Conservation (phyloP, 2,888 invertebrate genomes). For the Dione juno region DNA sequence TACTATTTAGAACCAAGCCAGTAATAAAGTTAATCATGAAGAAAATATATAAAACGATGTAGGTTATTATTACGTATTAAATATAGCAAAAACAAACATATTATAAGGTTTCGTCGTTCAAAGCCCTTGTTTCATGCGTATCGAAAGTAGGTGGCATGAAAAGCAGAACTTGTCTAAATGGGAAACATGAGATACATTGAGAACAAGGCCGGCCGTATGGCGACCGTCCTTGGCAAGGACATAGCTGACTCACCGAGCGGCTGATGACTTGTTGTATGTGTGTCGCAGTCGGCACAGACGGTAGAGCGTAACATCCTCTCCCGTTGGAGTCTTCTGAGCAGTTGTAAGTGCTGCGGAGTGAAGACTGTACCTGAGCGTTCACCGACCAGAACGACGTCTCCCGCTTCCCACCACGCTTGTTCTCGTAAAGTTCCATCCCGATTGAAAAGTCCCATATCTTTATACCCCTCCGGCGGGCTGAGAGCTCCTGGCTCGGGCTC, state of each 20-base stretch:
- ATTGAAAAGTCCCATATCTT: constrained; percentile 89
- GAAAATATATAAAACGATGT: neutral
- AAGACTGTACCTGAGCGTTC: constrained; percentile 84
- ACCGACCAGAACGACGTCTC: constrained; percentile 83
- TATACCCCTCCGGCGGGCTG: constrained; percentile 96
- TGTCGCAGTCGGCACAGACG: constrained; percentile 79
- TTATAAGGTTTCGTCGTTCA: constrained; percentile 36
- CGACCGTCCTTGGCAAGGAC: constrained; percentile 64
- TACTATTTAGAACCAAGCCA: neutral
- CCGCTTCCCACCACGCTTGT: constrained; percentile 83
- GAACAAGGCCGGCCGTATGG: constrained; percentile 53
- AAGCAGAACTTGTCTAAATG: constrained; percentile 15
- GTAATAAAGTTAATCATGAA: neutral
- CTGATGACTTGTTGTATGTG: constrained; percentile 75
- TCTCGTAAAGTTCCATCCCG: constrained; percentile 82
- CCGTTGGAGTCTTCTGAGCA: constrained; percentile 85
- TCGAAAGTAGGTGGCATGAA: neutral
- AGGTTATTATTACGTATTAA: neutral
- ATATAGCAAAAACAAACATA: constrained; percentile 12
- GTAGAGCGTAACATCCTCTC: constrained; percentile 84
- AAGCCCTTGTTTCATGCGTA: constrained; percentile 1
- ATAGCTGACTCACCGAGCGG: constrained; percentile 75
- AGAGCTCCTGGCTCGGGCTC: constrained; percentile 92
- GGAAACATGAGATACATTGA: constrained; percentile 48
- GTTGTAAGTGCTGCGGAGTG: constrained; percentile 86